Base-by-base conservation (phyloP, 2,113 vertebrate species). In the Stomatorhinus ivindoensis region DNA sequence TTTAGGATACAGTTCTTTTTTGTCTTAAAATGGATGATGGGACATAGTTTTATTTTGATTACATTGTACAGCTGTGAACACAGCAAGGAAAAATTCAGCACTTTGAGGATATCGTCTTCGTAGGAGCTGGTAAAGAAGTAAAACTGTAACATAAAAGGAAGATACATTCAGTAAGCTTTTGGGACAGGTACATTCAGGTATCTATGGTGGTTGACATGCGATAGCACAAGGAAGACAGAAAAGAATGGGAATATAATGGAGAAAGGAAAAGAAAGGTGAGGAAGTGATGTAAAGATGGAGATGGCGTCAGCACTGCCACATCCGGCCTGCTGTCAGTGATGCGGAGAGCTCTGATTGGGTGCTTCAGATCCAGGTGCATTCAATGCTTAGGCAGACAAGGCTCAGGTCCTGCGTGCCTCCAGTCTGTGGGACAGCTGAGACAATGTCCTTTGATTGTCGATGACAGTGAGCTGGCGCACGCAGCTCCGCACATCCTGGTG, bases 381-480 rank as follows among this genome's bases (percentile, higher is more conserved):
- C 93, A 93, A 95, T 95, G 94, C 94, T 89, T 93, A 92, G 93
- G 90, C 92, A 92, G 93, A 90, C 90, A 92, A 91, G 90, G 89
- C 95, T 97, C 95, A 99, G 91, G 97, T 94, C 92, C 98, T 96
- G 73, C 97, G 97, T 58, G 98, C 98, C 93, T 99, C 98, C 87
- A 99, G 96, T 88, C 96, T 95, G 90, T 99, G 97, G 91, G 98
- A 99, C 93, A 99, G 97, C 95, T 98, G 98, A 61, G 97, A 98
- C 91, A 99, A 96, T 89, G 96, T 98, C 94, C 98, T 98, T 95
- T 99, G 98, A 96, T 99, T 99, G 97, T 99, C 98, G 92, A 99
- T 99, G 95, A 98, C 97, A 91, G 94, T 96, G 95, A 99, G 97
- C 94, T 98, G 98, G 89, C 98, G 97, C 31, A 99, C 96, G 35